These are phyloP conservation scores for Elachura formosa DNA, from an alignment of 2,113 vertebrate species.

Conservation along the genomic window DNA sequence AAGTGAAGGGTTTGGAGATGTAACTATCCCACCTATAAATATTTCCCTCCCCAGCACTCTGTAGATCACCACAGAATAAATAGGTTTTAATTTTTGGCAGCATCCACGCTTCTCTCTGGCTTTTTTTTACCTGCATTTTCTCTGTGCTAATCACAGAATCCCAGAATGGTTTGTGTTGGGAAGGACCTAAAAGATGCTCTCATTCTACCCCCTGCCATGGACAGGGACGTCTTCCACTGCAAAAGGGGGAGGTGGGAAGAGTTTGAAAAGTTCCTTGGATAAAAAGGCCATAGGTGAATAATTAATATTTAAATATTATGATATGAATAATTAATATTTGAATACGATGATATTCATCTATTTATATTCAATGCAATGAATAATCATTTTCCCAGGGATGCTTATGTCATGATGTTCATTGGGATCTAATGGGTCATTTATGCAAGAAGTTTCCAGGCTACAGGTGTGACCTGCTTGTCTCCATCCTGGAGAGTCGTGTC, in stretches of 20 bases:
- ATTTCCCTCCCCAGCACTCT: background rate
- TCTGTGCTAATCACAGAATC: background rate
- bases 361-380: too few species aligned
- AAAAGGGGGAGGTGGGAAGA: background rate
- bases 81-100: background rate
- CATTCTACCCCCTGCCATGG: background rate
- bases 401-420: accelerated
- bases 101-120: background rate
- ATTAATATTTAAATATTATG: too few species aligned
- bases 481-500: background rate
- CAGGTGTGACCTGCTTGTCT: background rate
- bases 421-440: background rate
- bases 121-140: accelerated
- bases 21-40: background rate
- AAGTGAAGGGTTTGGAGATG: background rate
- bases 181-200: background rate
- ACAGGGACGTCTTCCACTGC: background rate
- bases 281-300: background rate
- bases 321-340: too few species aligned
- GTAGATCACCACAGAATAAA: background rate
- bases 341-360: too few species aligned
- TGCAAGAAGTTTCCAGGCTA: background rate
- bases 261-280: background rate
- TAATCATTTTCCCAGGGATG: background rate
- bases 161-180: background rate